phyloP scores from a whole-genome alignment of 2,888 invertebrate species.

The Melieria picta region DNA sequence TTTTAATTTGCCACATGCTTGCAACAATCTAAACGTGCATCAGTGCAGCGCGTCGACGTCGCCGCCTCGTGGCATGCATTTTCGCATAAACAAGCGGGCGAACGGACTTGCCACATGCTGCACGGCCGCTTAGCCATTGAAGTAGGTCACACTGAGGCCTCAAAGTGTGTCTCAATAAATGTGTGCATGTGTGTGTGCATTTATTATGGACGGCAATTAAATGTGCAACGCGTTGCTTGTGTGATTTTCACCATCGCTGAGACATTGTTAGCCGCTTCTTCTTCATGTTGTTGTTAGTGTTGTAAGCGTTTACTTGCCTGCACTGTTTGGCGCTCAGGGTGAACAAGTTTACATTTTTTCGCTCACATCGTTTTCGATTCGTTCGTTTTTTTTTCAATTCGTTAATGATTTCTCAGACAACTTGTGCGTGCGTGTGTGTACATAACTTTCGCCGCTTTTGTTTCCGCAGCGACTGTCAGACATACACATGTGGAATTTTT shows the following conservation, averaged over 20 bases:
- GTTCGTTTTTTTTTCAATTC: background rate
- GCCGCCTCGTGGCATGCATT: too few relatives aligned
- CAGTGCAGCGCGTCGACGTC: background rate
- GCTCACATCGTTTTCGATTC: background rate
- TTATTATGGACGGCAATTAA: background rate
- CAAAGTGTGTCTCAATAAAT: background rate
- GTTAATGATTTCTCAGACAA: background rate
- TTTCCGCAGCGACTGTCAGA: background rate
- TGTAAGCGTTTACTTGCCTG: background rate
- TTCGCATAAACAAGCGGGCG: too few relatives aligned
- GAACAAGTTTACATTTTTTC: slow-evolving; percentile 4
- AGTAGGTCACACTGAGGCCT: too few relatives aligned
- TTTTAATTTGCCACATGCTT: background rate
- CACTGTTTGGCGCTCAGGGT: background rate
- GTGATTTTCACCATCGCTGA: background rate
- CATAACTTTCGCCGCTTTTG: slow-evolving; percentile 35
- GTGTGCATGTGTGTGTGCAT: background rate
- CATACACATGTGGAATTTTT: too few relatives aligned
- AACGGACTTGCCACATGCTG: too few relatives aligned
- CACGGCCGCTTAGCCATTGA: too few relatives aligned
- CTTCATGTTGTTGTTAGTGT: background rate
- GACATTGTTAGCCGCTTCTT: background rate
- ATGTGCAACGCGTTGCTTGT: background rate
- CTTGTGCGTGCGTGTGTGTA: background rate
- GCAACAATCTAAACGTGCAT: background rate